Evolutionary conservation across 2,888 invertebrate genomes (phyloP).

Genomic region (Caenorhabditis sp.): DNA sequence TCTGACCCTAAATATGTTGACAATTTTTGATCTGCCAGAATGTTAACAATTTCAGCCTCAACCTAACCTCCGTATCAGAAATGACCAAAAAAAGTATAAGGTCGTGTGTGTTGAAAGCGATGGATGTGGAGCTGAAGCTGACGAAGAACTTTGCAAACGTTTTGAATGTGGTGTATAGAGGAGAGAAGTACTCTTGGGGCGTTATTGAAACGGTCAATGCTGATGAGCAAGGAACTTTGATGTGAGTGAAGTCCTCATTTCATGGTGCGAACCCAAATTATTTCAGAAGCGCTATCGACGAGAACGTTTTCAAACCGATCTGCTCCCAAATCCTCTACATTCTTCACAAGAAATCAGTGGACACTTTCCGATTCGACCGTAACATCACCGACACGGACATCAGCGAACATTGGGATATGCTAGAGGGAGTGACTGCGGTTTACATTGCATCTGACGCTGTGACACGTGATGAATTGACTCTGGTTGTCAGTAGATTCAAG

Average conservation of each 20-base stretch:
- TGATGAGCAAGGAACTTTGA: background rate
- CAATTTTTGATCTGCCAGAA: too few relatives aligned
- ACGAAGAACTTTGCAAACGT: background rate
- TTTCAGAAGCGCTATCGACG: too few relatives aligned
- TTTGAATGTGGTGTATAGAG: background rate
- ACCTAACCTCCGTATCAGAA: background rate
- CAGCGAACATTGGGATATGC: too few relatives aligned
- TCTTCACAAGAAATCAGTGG: background rate
- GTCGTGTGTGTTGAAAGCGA: background rate
- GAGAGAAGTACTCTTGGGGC: background rate
- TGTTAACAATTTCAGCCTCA: slow-evolving; percentile 8
- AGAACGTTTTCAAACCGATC: too few relatives aligned
- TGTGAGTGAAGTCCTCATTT: background rate
- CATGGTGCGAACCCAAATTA: too few relatives aligned
- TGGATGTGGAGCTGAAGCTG: background rate
- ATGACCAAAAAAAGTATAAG: background rate
- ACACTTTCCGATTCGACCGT: background rate
- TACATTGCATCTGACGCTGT: too few relatives aligned
- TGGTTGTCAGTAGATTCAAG: too few relatives aligned
- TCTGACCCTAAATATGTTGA: too few relatives aligned
- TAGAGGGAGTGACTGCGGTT: too few relatives aligned
- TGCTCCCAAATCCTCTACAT: background rate
- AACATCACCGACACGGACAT: background rate
- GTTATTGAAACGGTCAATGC: background rate
- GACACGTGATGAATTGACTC: too few relatives aligned